Percentiles rank a stretch among this genome's conserved stretches.
Conservation (phyloP, 2,797 vertebrate genomes). For the Clarias pachynema region DNA sequence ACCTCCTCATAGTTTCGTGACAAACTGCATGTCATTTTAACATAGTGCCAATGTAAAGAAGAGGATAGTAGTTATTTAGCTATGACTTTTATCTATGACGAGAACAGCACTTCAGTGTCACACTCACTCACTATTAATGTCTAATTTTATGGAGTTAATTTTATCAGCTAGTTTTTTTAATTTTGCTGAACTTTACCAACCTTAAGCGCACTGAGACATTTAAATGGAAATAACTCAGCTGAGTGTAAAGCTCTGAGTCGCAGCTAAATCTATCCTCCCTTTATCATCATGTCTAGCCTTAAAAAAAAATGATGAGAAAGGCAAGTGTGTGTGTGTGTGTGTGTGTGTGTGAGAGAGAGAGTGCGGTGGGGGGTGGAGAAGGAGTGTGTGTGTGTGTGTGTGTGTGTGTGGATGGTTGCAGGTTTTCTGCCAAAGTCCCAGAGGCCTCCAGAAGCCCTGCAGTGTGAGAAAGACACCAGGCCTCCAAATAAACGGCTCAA, state of each 20-base stretch:
- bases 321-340: not conserved
- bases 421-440: conserved; percentile 67
- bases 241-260: not conserved
- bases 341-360: too few species aligned
- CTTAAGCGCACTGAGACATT: not conserved
- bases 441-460: conserved; percentile 64
- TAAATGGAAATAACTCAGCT: not conserved
- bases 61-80: not conserved
- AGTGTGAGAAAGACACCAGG: conserved; percentile 73
- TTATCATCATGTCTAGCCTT: conserved; percentile 11
- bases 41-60: not conserved
- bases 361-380: too few species aligned
- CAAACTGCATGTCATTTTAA: not conserved
- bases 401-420: conserved; percentile 3
- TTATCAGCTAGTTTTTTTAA: not conserved
- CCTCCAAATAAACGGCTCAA: conserved; percentile 34
- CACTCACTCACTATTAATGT: not conserved
- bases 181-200: not conserved
- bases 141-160: not conserved
- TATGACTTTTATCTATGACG: not conserved
- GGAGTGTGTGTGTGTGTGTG: not conserved
- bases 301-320: conserved; percentile 9
- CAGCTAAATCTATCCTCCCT: not conserved
- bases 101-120: not conserved
- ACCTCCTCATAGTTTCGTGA: not conserved